Evolutionary conservation across 2,113 vertebrate genomes (phyloP).

Genomic region (Elachura formosa): DNA sequence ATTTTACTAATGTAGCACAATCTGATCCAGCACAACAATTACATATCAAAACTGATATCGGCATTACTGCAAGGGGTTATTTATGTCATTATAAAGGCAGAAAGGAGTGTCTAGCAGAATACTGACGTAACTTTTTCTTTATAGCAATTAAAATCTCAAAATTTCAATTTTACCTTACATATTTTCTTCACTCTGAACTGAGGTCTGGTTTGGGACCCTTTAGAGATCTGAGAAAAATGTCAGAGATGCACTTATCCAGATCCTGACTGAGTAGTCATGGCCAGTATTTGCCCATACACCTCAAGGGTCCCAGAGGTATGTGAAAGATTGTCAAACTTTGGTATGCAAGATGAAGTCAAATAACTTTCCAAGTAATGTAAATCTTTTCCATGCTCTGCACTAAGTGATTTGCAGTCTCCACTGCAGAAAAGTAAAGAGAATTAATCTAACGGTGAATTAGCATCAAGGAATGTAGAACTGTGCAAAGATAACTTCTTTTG

Average conservation of each 20-base stretch:
- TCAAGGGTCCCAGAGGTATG: background rate
- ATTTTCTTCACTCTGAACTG: background rate
- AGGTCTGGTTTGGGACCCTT: background rate
- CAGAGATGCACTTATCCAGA: background rate
- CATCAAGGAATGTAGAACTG: background rate
- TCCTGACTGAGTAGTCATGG: accelerated
- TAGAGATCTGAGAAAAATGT: background rate
- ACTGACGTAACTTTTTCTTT: background rate
- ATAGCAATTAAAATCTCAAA: background rate
- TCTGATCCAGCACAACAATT: background rate
- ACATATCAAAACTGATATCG: background rate
- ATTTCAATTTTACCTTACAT: background rate
- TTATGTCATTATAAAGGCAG: background rate
- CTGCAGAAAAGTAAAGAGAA: background rate
- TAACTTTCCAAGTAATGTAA: background rate
- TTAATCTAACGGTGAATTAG: background rate
- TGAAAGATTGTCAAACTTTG: background rate
- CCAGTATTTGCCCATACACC: background rate
- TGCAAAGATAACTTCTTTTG: background rate
- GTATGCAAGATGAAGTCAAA: background rate
- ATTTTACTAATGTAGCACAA: background rate
- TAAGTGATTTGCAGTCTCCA: background rate
- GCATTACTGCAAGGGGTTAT: background rate
- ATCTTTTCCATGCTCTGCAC: background rate
- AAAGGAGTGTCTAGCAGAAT: background rate